Conservation (phyloP, 2,797 vertebrate genomes). For the Pampus argenteus region DNA sequence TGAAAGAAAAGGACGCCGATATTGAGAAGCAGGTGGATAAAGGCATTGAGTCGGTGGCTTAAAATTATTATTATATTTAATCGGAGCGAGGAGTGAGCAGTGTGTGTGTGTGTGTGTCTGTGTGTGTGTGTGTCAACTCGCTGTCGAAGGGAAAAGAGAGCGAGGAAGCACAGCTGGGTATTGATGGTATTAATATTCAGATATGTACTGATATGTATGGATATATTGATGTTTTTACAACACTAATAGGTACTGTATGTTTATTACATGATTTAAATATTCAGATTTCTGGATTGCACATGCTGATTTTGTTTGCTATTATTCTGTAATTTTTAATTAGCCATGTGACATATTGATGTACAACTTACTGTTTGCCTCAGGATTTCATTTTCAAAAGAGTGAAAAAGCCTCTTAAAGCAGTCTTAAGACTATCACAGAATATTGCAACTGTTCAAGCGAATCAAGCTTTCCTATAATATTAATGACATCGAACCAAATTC, state of each 20-base stretch:
- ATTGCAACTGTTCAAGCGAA: slow-evolving; percentile 9
- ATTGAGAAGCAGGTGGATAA: not conserved
- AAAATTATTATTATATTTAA: too few relatives aligned
- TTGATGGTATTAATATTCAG: too few relatives aligned
- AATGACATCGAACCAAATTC: slow-evolving; percentile 14
- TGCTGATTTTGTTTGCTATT: not conserved
- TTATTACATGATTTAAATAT: not conserved
- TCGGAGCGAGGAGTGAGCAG: too few relatives aligned
- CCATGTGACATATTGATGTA: not conserved
- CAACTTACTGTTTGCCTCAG: slow-evolving; percentile 4
- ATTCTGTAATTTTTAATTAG: not conserved
- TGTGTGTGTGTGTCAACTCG: too few relatives aligned
- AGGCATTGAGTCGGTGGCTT: too few relatives aligned
- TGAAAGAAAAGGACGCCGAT: not conserved
- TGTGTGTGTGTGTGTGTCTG: too few relatives aligned
- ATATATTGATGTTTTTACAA: too few relatives aligned
- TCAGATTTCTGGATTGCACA: not conserved
- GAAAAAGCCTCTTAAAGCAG: not conserved
- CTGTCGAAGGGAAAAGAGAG: too few relatives aligned
- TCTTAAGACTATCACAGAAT: not conserved
- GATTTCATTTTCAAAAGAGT: not conserved
- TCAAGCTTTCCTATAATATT: slow-evolving; percentile 2
- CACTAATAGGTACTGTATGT: too few relatives aligned
- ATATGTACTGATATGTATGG: too few relatives aligned
- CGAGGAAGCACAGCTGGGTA: too few relatives aligned